Evolutionary conservation across 1,140 invertebrate genomes (phyloP).

Genomic region (Tetramorium parvispinum): DNA sequence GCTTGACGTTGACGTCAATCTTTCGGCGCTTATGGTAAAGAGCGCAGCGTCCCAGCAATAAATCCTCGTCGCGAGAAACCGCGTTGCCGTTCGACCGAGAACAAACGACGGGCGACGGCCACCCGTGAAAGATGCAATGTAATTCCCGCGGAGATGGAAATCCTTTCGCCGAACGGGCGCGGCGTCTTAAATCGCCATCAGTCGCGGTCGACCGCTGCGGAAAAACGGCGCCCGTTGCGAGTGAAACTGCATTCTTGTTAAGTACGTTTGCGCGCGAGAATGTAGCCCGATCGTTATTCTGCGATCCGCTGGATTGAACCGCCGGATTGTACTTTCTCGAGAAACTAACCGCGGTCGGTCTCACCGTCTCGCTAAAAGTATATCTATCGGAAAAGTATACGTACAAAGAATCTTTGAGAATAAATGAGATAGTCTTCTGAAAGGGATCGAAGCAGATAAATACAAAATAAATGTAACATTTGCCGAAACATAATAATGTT

Average conservation of each 20-base stretch:
- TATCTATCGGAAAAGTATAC: background rate
- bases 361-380: background rate
- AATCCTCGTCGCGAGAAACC: slow-evolving; percentile 12
- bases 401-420: background rate
- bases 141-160: slow-evolving; percentile 70
- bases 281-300: slow-evolving; percentile 65
- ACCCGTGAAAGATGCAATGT: slow-evolving; percentile 44
- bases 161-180: slow-evolving; percentile 64
- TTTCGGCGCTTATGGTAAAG: slow-evolving; percentile 44
- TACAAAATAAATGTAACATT: background rate
- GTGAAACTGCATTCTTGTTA: slow-evolving; percentile 81
- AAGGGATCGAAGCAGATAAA: background rate
- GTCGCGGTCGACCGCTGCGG: slow-evolving; percentile 73
- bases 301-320: slow-evolving; percentile 60
- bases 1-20: slow-evolving; percentile 33
- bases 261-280: slow-evolving; percentile 75
- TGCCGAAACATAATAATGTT: background rate
- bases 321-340: slow-evolving; percentile 60
- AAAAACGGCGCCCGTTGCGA: slow-evolving; percentile 73
- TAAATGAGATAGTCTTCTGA: background rate
- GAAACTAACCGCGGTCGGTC: slow-evolving; percentile 22
- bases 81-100: background rate
- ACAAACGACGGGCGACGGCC: slow-evolving; percentile 26
- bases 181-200: slow-evolving; percentile 64
- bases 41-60: slow-evolving; percentile 8